Conservation (phyloP, 2,113 vertebrate species). For the Caloenas nicobarica region DNA sequence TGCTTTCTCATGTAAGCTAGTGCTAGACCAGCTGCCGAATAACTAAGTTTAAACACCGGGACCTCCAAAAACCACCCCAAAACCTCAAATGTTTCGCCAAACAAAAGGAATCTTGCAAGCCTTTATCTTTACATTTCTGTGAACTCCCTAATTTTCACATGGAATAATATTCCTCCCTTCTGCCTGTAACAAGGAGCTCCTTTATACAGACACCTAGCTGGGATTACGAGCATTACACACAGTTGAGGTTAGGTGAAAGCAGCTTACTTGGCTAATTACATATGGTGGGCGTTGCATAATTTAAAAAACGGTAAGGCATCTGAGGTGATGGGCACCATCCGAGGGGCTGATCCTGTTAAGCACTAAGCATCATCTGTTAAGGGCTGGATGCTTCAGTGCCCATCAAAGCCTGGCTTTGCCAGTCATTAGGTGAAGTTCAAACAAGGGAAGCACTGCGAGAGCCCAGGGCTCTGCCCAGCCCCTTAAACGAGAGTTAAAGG, state of each 20-base stretch:
- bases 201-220: constrained; percentile 28
- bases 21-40: neutral
- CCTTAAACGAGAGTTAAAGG: constrained; percentile 20
- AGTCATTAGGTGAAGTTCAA: neutral
- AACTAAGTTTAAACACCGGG: neutral
- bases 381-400: neutral
- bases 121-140: neutral
- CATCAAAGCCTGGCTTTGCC: neutral
- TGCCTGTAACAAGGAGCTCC: neutral
- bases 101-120: neutral
- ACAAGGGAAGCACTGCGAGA: neutral
- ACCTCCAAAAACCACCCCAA: neutral
- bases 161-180: neutral
- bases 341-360: constrained; percentile 55
- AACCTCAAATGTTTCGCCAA: neutral
- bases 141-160: neutral
- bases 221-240: constrained; percentile 30
- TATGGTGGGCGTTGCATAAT: neutral
- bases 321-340: constrained; percentile 37
- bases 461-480: neutral
- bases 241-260: constrained; percentile 44
- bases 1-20: neutral
- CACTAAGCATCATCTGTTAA: neutral
- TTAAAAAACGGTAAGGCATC: neutral
- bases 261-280: constrained; percentile 37